Percentiles rank a stretch among this genome's conserved stretches.
Conservation (phyloP, 1,140 invertebrate species). For the Drosophila tsacasi region DNA sequence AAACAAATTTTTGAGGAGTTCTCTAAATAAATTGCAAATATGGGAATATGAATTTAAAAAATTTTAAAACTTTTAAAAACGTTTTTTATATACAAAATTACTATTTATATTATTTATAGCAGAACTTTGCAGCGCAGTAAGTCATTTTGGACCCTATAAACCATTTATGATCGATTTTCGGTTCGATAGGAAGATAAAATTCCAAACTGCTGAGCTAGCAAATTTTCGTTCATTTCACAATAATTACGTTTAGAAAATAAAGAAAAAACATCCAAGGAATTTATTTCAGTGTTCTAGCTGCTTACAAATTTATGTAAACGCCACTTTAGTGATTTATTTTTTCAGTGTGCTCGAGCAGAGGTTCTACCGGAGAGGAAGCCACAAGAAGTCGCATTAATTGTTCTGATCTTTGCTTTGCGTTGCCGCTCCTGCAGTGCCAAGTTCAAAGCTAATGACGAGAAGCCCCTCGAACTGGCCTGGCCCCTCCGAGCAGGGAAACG, state of each 20-base stretch:
- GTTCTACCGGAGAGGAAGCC: constrained; percentile 41
- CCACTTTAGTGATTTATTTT: neutral
- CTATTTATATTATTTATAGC: neutral
- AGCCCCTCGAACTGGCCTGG: constrained; percentile 45
- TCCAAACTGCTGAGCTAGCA: neutral
- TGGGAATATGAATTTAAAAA: neutral
- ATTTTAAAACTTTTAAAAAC: neutral
- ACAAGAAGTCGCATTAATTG: constrained; percentile 66
- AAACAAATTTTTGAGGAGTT: neutral
- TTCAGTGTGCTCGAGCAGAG: constrained; percentile 4
- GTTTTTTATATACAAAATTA: neutral
- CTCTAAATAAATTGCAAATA: neutral
- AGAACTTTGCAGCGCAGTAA: too few relatives aligned
- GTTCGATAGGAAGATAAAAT: too few relatives aligned
- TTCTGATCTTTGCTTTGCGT: constrained; percentile 35
- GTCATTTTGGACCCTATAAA: too few relatives aligned
- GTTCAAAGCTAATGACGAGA: constrained; percentile 67
- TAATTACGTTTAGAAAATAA: neutral
- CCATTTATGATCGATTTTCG: neutral
- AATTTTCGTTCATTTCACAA: neutral
- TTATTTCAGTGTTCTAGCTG: neutral
- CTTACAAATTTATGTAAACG: neutral
- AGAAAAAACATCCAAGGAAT: neutral
- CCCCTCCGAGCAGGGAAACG: neutral
- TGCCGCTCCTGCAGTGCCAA: constrained; percentile 45